Percentiles rank a stretch among this genome's conserved stretches.
These are phyloP conservation scores for Agrochola lychnidis DNA, from an alignment of 2,888 invertebrate species.

Conservation along the genomic window DNA sequence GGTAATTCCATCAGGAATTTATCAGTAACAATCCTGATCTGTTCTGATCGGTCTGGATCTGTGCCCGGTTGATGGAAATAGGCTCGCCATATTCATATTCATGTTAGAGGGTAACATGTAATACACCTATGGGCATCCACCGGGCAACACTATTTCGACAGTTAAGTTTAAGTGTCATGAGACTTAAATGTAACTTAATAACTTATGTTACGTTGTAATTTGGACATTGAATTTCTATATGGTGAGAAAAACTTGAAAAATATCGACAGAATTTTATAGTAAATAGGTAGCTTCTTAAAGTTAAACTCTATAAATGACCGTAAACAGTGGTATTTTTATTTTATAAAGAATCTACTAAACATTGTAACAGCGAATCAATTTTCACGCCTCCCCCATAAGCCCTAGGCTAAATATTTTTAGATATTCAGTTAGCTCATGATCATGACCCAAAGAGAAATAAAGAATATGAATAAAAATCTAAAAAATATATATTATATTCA, in stretches of 20 bases:
- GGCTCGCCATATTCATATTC: not conserved
- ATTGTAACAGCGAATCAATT: no score
- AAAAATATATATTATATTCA: no score
- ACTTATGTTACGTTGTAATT: not conserved
- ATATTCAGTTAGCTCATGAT: no score
- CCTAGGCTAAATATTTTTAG: no score
- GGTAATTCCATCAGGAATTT: not conserved
- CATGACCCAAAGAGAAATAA: no score
- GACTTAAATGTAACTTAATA: not conserved
- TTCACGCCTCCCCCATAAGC: no score
- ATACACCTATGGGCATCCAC: not conserved
- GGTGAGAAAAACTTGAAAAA: not conserved
- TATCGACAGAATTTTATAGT: no score
- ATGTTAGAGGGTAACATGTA: not conserved
- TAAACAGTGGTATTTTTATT: no score
- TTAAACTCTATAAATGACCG: not conserved
- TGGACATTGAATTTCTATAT: not conserved
- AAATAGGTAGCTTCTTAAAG: not conserved
- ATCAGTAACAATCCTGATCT: not conserved
- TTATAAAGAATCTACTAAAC: no score
- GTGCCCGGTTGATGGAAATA: not conserved
- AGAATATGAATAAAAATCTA: no score
- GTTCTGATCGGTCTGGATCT: no score
- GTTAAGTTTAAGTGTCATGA: no score
- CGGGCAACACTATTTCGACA: not conserved